Evolutionary conservation across 2,113 vertebrate genomes (phyloP).

Genomic region (Ophiodon elongatus): DNA sequence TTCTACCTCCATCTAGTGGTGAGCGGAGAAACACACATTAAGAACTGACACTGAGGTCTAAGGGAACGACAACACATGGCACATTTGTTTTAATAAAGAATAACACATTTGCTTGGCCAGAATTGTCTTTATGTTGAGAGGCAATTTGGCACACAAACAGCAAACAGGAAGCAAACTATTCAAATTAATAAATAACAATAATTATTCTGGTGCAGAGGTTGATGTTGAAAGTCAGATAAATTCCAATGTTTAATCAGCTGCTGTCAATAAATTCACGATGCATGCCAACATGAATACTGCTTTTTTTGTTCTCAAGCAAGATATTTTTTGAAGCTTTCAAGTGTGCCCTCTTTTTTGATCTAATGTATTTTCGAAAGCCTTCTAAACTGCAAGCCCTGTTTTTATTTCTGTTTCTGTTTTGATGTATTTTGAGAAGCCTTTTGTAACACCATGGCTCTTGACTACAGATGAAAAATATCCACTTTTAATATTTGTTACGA

Average conservation of each 20-base stretch:
- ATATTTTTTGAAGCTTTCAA: background rate
- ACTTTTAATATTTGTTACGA: background rate
- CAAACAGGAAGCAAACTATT: background rate
- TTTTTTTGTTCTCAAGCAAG: background rate
- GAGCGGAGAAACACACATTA: background rate
- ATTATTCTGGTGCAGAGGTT: background rate
- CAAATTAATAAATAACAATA: background rate
- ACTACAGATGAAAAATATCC: background rate
- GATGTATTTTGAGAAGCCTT: background rate
- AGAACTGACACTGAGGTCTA: background rate
- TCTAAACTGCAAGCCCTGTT: background rate
- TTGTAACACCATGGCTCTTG: background rate
- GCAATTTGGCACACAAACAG: background rate
- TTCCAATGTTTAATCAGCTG: background rate
- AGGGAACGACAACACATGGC: background rate
- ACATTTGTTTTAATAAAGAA: too few species aligned
- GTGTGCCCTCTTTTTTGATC: background rate
- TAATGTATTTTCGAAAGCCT: background rate
- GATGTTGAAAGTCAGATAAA: background rate
- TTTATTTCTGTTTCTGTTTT: background rate
- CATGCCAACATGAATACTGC: background rate
- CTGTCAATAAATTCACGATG: background rate
- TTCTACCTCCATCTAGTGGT: conserved; percentile 69
- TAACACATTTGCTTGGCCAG: background rate
- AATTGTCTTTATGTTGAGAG: background rate